A percentile compares a stretch with the other conserved stretches of the same genome.
Evolutionary conservation across 2,113 vertebrate species (phyloP).

Genomic region (Lagopus leucura): DNA sequence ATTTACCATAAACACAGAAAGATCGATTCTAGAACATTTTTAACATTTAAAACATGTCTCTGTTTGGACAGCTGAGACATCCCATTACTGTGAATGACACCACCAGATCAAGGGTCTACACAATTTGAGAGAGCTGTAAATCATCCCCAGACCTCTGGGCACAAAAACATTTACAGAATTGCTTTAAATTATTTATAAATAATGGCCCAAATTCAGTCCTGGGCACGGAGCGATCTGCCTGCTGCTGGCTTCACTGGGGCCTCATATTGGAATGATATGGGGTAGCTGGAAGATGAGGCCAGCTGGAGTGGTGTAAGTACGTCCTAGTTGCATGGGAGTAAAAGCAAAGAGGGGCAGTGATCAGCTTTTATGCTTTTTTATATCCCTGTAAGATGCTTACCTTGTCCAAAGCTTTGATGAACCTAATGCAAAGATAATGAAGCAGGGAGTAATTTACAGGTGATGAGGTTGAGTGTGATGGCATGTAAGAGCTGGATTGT

Average conservation of each 20-base stretch:
- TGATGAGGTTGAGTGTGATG: background rate
- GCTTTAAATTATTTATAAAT: conserved; percentile 60
- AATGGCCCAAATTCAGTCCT: background rate
- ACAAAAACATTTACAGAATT: conserved; percentile 48
- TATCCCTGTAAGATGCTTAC: background rate
- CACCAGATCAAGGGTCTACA: conserved; percentile 47
- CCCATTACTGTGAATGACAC: conserved; percentile 64
- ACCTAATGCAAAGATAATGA: background rate
- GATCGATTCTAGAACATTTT: conserved; percentile 66
- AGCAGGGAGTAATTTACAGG: background rate
- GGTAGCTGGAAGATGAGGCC: background rate
- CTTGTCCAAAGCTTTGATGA: background rate
- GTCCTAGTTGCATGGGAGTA: fast-evolving
- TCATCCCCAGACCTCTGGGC: conserved; percentile 55
- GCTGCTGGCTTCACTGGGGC: background rate
- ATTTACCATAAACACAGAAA: conserved; percentile 69
- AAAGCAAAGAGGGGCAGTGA: fast-evolving
- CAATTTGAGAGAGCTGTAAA: conserved; percentile 61
- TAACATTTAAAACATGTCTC: conserved; percentile 70
- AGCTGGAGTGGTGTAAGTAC: background rate
- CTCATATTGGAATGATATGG: background rate
- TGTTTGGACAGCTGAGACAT: conserved; percentile 70
- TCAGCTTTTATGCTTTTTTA: background rate
- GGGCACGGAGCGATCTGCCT: background rate
- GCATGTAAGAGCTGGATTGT: background rate